Evolutionary conservation across 2,797 vertebrate genomes (phyloP).

Genomic region (Arremon brunneinucha): DNA sequence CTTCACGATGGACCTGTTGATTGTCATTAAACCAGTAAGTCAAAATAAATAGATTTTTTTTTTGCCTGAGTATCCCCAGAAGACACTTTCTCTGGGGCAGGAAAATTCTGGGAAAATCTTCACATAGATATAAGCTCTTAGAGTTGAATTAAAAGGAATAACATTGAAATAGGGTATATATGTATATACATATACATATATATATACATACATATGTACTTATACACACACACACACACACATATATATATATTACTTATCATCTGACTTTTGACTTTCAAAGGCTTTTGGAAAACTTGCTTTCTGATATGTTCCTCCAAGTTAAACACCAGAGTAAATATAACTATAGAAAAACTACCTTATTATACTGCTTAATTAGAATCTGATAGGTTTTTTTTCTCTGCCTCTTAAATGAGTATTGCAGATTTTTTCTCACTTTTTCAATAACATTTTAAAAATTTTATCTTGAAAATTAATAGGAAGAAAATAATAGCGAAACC

Average conservation of each 20-base stretch:
- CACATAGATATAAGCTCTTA: neutral
- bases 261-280: neutral
- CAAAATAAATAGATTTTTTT: neutral
- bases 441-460: neutral
- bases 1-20: neutral
- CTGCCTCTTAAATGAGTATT: neutral
- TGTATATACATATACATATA: too few species aligned
- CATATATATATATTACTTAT: too few species aligned
- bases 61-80: neutral
- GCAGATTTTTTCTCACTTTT: neutral
- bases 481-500: neutral
- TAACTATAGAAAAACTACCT: neutral
- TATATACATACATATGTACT: too few species aligned
- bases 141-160: neutral
- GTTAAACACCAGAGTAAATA: neutral
- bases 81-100: neutral
- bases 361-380: neutral
- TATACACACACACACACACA: too few species aligned
- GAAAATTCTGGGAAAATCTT: neutral
- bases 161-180: fast-evolving
- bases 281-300: neutral
- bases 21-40: neutral
- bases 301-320: neutral
- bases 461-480: neutral
- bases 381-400: neutral